These are phyloP conservation scores for Diaphora mendica DNA, from an alignment of 2,888 invertebrate species.

Conservation along the genomic window DNA sequence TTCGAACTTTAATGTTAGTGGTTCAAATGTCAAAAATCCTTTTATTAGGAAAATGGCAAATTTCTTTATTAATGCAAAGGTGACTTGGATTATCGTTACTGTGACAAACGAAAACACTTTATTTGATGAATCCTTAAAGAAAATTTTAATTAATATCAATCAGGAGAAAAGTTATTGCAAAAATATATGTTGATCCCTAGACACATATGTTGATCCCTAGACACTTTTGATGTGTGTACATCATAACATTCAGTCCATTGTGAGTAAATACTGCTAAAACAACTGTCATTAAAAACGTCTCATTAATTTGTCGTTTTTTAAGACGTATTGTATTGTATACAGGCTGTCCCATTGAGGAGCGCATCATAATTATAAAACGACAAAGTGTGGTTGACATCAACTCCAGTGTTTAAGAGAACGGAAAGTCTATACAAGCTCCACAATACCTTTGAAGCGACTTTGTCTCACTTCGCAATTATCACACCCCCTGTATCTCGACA, in stretches of 20 bases:
- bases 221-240: no score
- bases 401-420: slow-evolving; percentile 82
- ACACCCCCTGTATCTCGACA: slow-evolving; percentile 78
- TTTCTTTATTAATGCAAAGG: no score
- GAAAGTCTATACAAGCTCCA: slow-evolving; percentile 77
- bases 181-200: no score
- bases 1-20: no score
- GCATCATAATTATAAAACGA: slow-evolving; percentile 77
- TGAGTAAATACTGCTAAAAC: slow-evolving; percentile 27
- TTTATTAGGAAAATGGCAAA: no score
- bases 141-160: no score
- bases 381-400: slow-evolving; percentile 77
- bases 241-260: slow-evolving; percentile 24
- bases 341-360: slow-evolving; percentile 72
- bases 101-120: no score
- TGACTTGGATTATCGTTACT: no score
- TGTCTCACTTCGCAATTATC: slow-evolving; percentile 84
- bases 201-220: no score
- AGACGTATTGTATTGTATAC: slow-evolving; percentile 72
- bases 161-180: no score
- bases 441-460: slow-evolving; percentile 83
- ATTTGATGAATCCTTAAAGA: no score
- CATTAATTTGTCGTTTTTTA: slow-evolving; percentile 68
- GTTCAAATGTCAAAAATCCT: no score
- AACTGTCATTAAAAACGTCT: slow-evolving; percentile 50